Evolutionary conservation across 2,113 vertebrate genomes (phyloP).

Genomic region (Oncorhynchus clarkii): DNA sequence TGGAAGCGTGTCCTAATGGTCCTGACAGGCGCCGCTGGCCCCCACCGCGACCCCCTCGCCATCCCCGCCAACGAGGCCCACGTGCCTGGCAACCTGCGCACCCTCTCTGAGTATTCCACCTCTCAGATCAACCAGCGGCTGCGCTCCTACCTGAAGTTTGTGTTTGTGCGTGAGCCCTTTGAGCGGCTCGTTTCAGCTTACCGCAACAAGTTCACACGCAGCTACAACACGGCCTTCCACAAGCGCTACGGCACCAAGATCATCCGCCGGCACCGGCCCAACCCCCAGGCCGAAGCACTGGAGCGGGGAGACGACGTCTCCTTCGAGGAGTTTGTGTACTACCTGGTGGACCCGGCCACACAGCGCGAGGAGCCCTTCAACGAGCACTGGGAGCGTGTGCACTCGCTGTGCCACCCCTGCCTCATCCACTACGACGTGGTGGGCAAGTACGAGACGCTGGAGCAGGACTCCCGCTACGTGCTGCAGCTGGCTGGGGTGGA

Average conservation of each 20-base stretch:
- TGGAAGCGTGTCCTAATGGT: slow-evolving; percentile 95
- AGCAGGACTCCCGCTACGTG: slow-evolving; percentile 87
- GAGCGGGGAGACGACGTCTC: slow-evolving; percentile 84
- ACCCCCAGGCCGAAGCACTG: slow-evolving; percentile 76
- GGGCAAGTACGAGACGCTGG: slow-evolving; percentile 95
- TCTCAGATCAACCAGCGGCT: slow-evolving; percentile 87
- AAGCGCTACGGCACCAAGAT: slow-evolving; percentile 90
- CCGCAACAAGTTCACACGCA: slow-evolving; percentile 89
- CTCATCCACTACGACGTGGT: slow-evolving; percentile 90
- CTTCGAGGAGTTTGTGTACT: slow-evolving; percentile 92
- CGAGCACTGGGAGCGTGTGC: slow-evolving; percentile 92
- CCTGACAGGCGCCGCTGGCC: slow-evolving; percentile 77
- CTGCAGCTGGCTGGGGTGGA: slow-evolving; percentile 81
- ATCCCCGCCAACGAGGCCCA: slow-evolving; percentile 90
- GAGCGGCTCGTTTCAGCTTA: slow-evolving; percentile 93
- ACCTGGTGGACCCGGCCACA: slow-evolving; percentile 87
- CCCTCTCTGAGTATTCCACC: slow-evolving; percentile 82
- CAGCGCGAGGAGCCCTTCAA: slow-evolving; percentile 89
- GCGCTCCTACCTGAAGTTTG: slow-evolving; percentile 89
- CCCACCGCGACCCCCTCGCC: slow-evolving; percentile 73
- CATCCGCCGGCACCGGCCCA: slow-evolving; percentile 79
- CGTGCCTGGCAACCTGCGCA: slow-evolving; percentile 78
- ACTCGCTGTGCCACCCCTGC: slow-evolving; percentile 93
- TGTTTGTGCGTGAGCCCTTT: slow-evolving; percentile 92
- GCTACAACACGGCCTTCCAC: slow-evolving; percentile 90